phyloP scores from a whole-genome alignment of 2,797 vertebrate species.

The Poeciliopsis turneri region DNA sequence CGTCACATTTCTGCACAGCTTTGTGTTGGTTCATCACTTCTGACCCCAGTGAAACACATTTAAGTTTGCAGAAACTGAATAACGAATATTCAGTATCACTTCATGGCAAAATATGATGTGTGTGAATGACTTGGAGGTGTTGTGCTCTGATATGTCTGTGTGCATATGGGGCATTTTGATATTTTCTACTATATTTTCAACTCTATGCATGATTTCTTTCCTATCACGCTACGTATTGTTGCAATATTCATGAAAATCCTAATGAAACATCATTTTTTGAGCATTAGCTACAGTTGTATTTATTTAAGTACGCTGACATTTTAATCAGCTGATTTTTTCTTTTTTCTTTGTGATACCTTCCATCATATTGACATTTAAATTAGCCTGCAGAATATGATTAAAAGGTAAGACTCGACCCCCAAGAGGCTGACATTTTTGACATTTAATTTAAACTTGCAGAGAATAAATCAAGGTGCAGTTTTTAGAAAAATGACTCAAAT shows the following conservation, averaged over 20 bases:
- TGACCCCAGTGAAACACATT: not conserved
- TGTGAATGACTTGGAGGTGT: not conserved
- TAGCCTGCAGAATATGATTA: not conserved
- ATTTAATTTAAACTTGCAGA: conserved; percentile 1
- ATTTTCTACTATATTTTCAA: not conserved
- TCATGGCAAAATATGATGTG: not conserved
- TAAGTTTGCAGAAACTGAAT: not conserved
- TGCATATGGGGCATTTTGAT: not conserved
- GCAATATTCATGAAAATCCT: not conserved
- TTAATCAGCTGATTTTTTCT: not conserved
- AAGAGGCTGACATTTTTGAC: conserved; percentile 7
- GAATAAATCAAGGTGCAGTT: not conserved
- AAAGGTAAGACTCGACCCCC: not conserved
- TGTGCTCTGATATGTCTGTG: not conserved
- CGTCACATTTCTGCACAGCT: not conserved
- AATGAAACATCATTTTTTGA: not conserved
- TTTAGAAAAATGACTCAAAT: not conserved
- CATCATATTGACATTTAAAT: conserved; percentile 6
- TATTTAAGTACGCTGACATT: not conserved
- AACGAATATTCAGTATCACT: not conserved
- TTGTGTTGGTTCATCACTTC: not conserved
- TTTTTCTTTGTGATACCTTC: not conserved
- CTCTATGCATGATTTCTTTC: not conserved
- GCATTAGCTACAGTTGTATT: not conserved
- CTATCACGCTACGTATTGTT: not conserved